phyloP scores from a whole-genome alignment of 1,140 invertebrate genomes.

The Drosophila pachea region DNA sequence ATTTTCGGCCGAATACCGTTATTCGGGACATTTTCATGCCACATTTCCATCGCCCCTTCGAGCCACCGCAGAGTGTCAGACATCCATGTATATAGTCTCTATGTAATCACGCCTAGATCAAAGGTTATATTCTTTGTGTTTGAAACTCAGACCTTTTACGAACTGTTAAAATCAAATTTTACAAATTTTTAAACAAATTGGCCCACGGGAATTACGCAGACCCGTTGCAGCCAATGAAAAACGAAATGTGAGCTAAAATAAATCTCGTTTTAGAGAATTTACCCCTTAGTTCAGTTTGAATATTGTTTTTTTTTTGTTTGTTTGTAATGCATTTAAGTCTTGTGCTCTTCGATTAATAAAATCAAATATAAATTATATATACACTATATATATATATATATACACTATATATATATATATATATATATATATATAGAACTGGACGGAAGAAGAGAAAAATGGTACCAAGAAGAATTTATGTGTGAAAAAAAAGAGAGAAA shows the following conservation, averaged over 20 bases:
- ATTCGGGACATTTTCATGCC: slow-evolving; percentile 2
- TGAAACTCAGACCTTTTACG: slow-evolving; percentile 47
- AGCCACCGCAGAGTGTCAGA: slow-evolving; percentile 38
- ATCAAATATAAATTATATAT: not conserved
- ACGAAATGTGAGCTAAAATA: slow-evolving; percentile 40
- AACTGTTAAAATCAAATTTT: slow-evolving; percentile 69
- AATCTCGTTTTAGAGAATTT: slow-evolving; percentile 73
- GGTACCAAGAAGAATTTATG: slow-evolving; percentile 38
- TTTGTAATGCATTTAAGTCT: too few relatives aligned
- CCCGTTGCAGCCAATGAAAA: slow-evolving; percentile 30
- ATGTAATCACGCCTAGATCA: slow-evolving; percentile 30
- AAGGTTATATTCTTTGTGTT: slow-evolving; percentile 48
- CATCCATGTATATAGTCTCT: slow-evolving; percentile 51
- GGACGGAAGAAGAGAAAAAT: slow-evolving; percentile 9
- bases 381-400: too few relatives aligned
- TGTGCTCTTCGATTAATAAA: too few relatives aligned
- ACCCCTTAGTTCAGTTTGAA: not conserved
- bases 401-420: too few relatives aligned
- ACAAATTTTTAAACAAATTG: slow-evolving; percentile 27
- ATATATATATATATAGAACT: slow-evolving; percentile 24
- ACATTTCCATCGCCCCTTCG: too few relatives aligned
- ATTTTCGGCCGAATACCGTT: slow-evolving; percentile 39
- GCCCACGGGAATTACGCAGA: slow-evolving; percentile 7
- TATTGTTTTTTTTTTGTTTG: slow-evolving; percentile 16
- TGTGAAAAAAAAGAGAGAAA: slow-evolving; percentile 28